Percentiles rank a stretch among this genome's conserved stretches.
Evolutionary conservation across 2,797 vertebrate genomes (phyloP).

Genomic region (Gymnothorax javanicus): DNA sequence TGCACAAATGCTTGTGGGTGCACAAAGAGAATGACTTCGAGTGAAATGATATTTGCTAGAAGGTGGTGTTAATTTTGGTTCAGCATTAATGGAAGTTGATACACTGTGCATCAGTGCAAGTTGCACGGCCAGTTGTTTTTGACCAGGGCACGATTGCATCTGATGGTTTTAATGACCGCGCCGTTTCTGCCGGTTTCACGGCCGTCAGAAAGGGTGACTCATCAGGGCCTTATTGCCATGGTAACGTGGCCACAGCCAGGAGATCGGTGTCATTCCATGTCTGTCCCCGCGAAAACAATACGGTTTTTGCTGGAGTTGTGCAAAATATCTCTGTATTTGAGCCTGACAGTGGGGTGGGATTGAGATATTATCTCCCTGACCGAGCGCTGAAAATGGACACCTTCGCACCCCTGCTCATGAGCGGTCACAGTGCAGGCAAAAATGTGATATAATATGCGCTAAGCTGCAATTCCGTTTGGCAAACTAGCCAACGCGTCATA

Average conservation of each 20-base stretch:
- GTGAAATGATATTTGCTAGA: not conserved
- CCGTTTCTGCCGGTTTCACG: not conserved
- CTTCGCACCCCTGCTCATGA: not conserved
- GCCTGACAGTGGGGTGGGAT: not conserved
- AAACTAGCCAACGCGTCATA: not conserved
- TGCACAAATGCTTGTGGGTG: not conserved
- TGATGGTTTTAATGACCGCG: slow-evolving; percentile 8
- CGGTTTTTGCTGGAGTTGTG: not conserved
- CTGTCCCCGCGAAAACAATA: not conserved
- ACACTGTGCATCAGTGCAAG: not conserved
- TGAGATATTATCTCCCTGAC: not conserved
- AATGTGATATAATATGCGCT: not conserved
- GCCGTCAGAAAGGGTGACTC: slow-evolving; percentile 25
- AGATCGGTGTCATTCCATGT: slow-evolving; percentile 7
- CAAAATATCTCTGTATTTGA: not conserved
- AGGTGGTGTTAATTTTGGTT: not conserved
- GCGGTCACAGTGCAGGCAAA: not conserved
- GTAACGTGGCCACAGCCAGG: slow-evolving; percentile 38
- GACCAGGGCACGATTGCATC: not conserved
- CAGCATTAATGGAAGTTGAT: too few relatives aligned
- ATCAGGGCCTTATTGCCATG: slow-evolving; percentile 39
- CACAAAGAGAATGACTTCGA: not conserved
- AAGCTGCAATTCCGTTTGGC: not conserved
- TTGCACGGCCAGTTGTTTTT: not conserved
- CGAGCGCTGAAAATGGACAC: not conserved